Evolutionary conservation across 2,888 invertebrate species (phyloP).

Genomic region (Neelides folsomi): DNA sequence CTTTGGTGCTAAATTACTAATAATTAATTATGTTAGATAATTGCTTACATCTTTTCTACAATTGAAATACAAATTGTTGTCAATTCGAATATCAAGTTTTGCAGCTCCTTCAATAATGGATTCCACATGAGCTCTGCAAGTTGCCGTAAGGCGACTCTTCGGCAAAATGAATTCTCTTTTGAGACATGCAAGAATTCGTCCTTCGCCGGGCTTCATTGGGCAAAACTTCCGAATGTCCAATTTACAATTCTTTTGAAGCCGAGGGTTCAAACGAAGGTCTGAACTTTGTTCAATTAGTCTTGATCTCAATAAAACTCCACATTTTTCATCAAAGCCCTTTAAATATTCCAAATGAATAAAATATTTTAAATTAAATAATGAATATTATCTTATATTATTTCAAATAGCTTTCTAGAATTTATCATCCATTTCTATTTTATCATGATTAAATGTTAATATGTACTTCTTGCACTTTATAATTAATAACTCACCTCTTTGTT

Average conservation of each 20-base stretch:
- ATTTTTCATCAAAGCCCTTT: conserved; percentile 61
- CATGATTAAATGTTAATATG: too few species aligned
- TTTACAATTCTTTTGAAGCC: conserved; percentile 62
- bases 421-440: too few species aligned
- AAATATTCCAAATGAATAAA: not conserved
- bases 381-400: too few species aligned
- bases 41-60: conserved; percentile 51
- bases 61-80: conserved; percentile 68
- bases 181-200: conserved; percentile 24
- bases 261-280: conserved; percentile 49
- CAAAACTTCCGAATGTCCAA: conserved; percentile 67
- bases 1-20: too few species aligned
- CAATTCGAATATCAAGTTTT: conserved; percentile 66
- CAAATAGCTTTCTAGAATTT: too few species aligned
- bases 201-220: conserved; percentile 37
- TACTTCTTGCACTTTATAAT: not conserved
- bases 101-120: conserved; percentile 74
- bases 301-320: conserved; percentile 68
- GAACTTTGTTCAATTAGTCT: conserved; percentile 80
- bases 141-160: conserved; percentile 26
- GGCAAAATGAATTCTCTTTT: conserved; percentile 23
- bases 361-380: conserved; percentile 5
- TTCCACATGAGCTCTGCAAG: conserved; percentile 70
- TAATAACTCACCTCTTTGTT: conserved; percentile 18
- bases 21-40: too few species aligned